A percentile compares a stretch with the other conserved stretches of the same genome.
Conservation (phyloP, 1,140 invertebrate species). For the Drosophila parabipectinata region DNA sequence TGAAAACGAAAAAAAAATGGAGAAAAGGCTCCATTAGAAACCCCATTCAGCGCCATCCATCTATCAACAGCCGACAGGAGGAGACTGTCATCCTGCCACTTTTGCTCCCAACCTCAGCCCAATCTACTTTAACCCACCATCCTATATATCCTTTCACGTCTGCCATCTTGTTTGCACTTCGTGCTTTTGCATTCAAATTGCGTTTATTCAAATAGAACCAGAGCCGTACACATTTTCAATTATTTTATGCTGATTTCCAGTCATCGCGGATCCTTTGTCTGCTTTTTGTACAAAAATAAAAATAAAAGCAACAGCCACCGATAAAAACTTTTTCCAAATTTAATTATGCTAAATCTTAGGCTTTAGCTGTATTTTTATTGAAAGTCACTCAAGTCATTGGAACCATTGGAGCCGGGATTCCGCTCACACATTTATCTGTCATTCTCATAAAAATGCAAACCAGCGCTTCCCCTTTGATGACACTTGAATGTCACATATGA, state of each 20-base stretch:
- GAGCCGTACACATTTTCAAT: constrained; percentile 78
- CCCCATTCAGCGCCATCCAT: constrained; percentile 54
- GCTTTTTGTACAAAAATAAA: constrained; percentile 34
- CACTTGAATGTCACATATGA: constrained; percentile 81
- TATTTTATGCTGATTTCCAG: constrained; percentile 80
- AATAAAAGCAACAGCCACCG: constrained; percentile 19
- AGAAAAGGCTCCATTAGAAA: constrained; percentile 27
- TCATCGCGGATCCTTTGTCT: constrained; percentile 65
- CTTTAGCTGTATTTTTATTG: constrained; percentile 35
- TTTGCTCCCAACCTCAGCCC: constrained; percentile 6
- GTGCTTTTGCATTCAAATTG: constrained; percentile 82
- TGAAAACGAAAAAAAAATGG: background rate
- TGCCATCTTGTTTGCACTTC: constrained; percentile 76
- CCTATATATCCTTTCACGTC: constrained; percentile 45
- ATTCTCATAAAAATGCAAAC: constrained; percentile 79
- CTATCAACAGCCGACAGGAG: constrained; percentile 60
- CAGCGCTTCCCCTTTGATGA: constrained; percentile 71
- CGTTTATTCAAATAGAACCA: constrained; percentile 80
- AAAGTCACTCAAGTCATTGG: constrained; percentile 73
- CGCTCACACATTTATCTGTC: constrained; percentile 60
- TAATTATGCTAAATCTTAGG: constrained; percentile 78
- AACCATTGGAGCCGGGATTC: constrained; percentile 19
- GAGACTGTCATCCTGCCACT: constrained; percentile 19
- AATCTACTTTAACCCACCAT: constrained; percentile 11
- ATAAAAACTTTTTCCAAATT: constrained; percentile 55